Percentiles rank a stretch among this genome's conserved stretches.
phyloP scores from a whole-genome alignment of 2,113 vertebrate species.

The Octodon degus region DNA sequence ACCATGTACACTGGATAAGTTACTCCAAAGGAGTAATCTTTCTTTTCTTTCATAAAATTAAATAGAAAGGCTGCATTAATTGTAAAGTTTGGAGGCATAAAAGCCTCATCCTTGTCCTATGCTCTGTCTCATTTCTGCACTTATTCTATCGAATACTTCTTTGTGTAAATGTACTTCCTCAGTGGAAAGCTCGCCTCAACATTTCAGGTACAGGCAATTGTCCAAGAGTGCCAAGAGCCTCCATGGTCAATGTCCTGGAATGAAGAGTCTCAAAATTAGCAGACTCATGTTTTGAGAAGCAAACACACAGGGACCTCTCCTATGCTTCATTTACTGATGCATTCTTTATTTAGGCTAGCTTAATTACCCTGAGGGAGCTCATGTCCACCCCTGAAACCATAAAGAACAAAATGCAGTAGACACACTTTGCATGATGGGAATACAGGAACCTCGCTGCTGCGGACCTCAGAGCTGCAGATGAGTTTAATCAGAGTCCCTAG shows the following conservation, averaged over 20 bases:
- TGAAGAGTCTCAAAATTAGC: not conserved
- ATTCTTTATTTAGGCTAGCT: not conserved
- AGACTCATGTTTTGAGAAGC: not conserved
- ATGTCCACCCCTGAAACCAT: not conserved
- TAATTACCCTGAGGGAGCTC: not conserved
- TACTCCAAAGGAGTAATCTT: not conserved
- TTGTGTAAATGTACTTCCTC: not conserved
- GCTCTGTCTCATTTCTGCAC: not conserved
- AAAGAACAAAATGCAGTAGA: not conserved
- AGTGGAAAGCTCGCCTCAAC: not conserved
- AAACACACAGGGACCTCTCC: accelerated
- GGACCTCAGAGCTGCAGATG: constrained; percentile 52
- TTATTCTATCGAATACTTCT: constrained; percentile 1
- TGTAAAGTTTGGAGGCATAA: not conserved
- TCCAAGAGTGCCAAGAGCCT: not conserved
- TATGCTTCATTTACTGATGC: not conserved
- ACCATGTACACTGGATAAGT: not conserved
- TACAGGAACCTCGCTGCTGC: not conserved
- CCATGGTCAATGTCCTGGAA: not conserved
- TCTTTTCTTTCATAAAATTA: constrained; percentile 16
- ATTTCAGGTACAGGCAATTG: not conserved
- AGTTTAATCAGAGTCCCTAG: constrained; percentile 49
- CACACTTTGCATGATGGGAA: not conserved
- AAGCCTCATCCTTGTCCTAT: not conserved
- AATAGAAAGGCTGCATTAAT: not conserved